Evolutionary conservation across 2,888 invertebrate genomes (phyloP), one percentile per base, ranked within the genome.

Genomic region (Dolomedes plantarius): DNA sequence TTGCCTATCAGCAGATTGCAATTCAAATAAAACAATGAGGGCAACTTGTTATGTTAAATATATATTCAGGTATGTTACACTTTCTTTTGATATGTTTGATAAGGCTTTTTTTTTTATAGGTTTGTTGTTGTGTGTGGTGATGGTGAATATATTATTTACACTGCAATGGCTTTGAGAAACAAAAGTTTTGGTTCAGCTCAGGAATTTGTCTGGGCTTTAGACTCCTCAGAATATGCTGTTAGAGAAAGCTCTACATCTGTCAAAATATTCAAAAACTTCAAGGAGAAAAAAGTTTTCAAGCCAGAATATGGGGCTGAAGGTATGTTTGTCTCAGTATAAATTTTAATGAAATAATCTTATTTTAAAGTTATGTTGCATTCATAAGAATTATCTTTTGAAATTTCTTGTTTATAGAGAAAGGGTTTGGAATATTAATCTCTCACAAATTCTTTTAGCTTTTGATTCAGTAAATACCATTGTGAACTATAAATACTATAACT

Each of bases 101-200:
- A n/a, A n/a, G n/a, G n/a, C 36, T 36, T 36, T 36, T 9, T 36
- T 31, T 13, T 56, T 62, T 13, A 27, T 88, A 93, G 94, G 89
- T 95, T 95, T 92, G 95, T 96, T 3, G 99, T 98, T 0, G 99
- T 99, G 0, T 99, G 99, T 91, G 99, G 99, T 0, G 99, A 99
- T 92, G 99, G 99, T 16, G 99, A 99, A 91, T 99, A 98, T 92
- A 99, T 99, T 71, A 99, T 99, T 90, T 99, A 99, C 93, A 99
- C 99, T 0, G 98, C 99, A 0, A 98, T 99, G 98, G 99, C 99
- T 0, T 93, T 99, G 88, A 93, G 99, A 75, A 99, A 99, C 92
- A 99, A 99, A 91, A 98, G 98, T 0, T 99, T 99, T 91, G 99
- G 99, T 0, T 95, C 97, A 13, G 99, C 98, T 0, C 97, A 98